phyloP scores from a whole-genome alignment of 1,140 invertebrate species.

The Gerris buenoi region DNA sequence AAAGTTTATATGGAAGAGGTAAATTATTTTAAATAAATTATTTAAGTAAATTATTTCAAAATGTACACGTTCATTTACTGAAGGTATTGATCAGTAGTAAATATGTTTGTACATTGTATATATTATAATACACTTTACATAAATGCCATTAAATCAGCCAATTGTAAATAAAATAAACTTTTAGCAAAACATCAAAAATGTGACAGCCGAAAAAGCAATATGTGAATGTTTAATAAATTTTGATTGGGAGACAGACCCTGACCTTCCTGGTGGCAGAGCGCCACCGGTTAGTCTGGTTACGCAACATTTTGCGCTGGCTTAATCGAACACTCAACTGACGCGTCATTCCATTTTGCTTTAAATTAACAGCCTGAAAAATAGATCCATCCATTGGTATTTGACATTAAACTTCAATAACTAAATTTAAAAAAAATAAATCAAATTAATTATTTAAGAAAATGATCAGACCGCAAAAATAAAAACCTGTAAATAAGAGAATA shows the following conservation, averaged over 20 bases:
- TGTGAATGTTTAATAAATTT: not conserved
- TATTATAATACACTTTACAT: too few species aligned
- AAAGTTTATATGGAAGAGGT: too few species aligned
- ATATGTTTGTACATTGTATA: too few species aligned
- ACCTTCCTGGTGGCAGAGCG: slow-evolving; percentile 46
- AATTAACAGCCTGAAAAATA: slow-evolving; percentile 20
- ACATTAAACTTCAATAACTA: not conserved
- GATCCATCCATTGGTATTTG: too few species aligned
- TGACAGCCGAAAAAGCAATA: not conserved
- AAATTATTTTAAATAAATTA: too few species aligned
- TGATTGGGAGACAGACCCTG: slow-evolving; percentile 40
- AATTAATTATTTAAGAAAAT: not conserved
- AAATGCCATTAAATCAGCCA: too few species aligned
- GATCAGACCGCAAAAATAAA: too few species aligned
- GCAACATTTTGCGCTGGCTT: slow-evolving; percentile 23
- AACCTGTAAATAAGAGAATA: not conserved
- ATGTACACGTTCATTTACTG: too few species aligned
- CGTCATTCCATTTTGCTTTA: slow-evolving; percentile 22
- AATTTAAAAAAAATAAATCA: not conserved
- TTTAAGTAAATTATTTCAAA: too few species aligned
- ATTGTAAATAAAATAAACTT: too few species aligned
- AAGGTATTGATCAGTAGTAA: too few species aligned
- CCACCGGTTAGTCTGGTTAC: slow-evolving; percentile 35
- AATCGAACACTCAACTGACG: slow-evolving; percentile 23
- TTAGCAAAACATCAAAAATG: slow-evolving; percentile 1